Conservation (phyloP, 2,888 invertebrate genomes). For the Cetonia aurata region DNA sequence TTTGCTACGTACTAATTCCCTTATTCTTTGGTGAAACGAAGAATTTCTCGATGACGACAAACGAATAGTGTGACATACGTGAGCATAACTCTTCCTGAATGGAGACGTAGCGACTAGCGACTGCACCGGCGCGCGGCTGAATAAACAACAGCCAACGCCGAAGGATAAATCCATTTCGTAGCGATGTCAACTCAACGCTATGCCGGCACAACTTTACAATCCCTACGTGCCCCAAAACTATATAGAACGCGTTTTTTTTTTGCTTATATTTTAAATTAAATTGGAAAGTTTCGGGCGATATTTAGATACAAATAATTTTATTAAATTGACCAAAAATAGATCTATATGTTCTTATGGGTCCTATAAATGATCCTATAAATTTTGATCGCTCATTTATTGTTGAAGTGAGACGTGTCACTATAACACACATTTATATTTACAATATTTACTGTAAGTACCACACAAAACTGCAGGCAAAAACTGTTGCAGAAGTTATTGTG, state of each 20-base stretch:
- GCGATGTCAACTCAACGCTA: constrained; percentile 49
- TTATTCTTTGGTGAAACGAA: too few species aligned
- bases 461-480: too few species aligned
- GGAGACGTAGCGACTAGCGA: constrained; percentile 51
- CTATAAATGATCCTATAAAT: too few species aligned
- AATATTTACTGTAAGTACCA: too few species aligned
- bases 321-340: too few species aligned
- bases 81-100: constrained; percentile 42
- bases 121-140: constrained; percentile 56
- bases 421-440: too few species aligned
- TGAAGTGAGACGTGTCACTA: too few species aligned
- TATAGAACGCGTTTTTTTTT: constrained; percentile 16
- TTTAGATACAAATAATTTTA: too few species aligned
- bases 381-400: too few species aligned
- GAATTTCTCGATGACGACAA: constrained; percentile 77
- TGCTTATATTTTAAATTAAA: constrained; percentile 5
- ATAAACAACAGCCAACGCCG: constrained; percentile 55
- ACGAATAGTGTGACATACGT: constrained; percentile 33
- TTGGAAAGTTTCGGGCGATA: not conserved
- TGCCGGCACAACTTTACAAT: constrained; percentile 51
- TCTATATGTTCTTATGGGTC: too few species aligned
- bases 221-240: constrained; percentile 38
- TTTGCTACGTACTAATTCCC: too few species aligned
- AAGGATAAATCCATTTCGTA: constrained; percentile 58
- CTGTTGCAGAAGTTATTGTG: too few species aligned